Evolutionary conservation across 37 sponge, comb jelly and placozoan species (phyloP), one percentile per base, ranked within the genome.

Genomic region (Agelas oroides): DNA sequence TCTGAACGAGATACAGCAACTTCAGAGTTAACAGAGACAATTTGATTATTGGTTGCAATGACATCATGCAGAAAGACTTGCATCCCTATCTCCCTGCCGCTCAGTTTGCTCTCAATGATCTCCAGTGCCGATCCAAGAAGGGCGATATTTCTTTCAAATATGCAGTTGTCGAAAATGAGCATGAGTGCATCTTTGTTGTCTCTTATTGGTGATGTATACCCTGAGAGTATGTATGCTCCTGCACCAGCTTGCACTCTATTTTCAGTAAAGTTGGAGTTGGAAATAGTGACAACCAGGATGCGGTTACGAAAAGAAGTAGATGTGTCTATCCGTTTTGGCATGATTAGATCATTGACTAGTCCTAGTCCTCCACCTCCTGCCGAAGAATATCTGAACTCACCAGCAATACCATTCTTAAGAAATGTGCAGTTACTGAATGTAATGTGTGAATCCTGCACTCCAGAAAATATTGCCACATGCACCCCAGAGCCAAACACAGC

Each of bases 351-450:
- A 46, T 46, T 46, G 8, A 46, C 6, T 46, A 46, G 3, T 8
- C 6, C 46, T 46, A 46, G 46, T 46, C 46, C 46, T 46, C 46
- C 46, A 8, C 46, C 46, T 46, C 46, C 46, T 46, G 8, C 8
- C 8, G 46, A 46, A 46, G n/a, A n/a, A n/a, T n/a, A n/a, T n/a
- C n/a, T n/a, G n/a, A 46, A 46, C 46, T 3, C 46, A 61, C n/a
- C n/a, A 5, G 62, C 27, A 61, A 71, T 3, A 18, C 81, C 81
- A 53, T 80, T 80, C 2, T 14, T 53, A 1, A 23, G 8, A 32
- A 68, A 80, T 8, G 2, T 1, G 30, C 71, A 80, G 70, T 80
- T 46, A 25, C 36, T 25, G 46, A 80, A 80, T 25, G 5, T 27
- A 6, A 68, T 35, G 15, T 55, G 21, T 31, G 70, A 54, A 18